Conservation (phyloP, 1,140 invertebrate genomes). For the Neodiprion pinetum region DNA sequence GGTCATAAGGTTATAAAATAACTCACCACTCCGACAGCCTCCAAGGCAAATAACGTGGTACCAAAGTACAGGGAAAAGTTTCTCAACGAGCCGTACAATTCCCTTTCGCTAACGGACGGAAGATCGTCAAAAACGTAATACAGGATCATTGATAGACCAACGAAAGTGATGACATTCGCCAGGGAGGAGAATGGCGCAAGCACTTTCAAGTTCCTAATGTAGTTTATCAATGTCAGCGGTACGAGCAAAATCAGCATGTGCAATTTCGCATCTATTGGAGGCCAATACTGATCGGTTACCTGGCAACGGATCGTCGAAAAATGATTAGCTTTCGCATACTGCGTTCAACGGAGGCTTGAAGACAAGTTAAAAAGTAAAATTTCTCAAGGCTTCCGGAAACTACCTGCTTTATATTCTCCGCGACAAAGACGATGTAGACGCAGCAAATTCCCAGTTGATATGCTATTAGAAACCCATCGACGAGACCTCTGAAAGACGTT, state of each 20-base stretch:
- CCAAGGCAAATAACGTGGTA: constrained; percentile 87
- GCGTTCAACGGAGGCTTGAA: not conserved
- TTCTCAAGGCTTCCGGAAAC: constrained; percentile 41
- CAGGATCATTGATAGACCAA: constrained; percentile 74
- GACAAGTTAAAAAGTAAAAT: constrained; percentile 43
- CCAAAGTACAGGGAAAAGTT: constrained; percentile 82
- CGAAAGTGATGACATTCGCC: constrained; percentile 77
- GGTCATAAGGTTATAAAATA: not conserved
- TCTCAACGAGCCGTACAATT: constrained; percentile 63
- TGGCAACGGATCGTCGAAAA: constrained; percentile 26
- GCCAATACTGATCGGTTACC: constrained; percentile 58
- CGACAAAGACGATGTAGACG: constrained; percentile 88
- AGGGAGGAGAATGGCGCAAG: constrained; percentile 82
- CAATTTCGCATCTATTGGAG: constrained; percentile 53
- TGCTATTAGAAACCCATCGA: constrained; percentile 78
- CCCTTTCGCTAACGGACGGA: constrained; percentile 65
- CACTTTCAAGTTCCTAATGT: constrained; percentile 78
- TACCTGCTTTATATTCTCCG: constrained; percentile 74
- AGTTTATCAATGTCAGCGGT: constrained; percentile 75
- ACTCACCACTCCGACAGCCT: constrained; percentile 87
- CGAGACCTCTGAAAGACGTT: constrained; percentile 58
- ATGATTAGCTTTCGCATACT: not conserved
- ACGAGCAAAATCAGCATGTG: constrained; percentile 71
- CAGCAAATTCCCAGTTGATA: constrained; percentile 91
- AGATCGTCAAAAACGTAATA: constrained; percentile 71